Percentiles rank a stretch among this genome's conserved stretches.
Conservation (phyloP, 2,797 vertebrate genomes). For the Melanotaenia trifasciata region DNA sequence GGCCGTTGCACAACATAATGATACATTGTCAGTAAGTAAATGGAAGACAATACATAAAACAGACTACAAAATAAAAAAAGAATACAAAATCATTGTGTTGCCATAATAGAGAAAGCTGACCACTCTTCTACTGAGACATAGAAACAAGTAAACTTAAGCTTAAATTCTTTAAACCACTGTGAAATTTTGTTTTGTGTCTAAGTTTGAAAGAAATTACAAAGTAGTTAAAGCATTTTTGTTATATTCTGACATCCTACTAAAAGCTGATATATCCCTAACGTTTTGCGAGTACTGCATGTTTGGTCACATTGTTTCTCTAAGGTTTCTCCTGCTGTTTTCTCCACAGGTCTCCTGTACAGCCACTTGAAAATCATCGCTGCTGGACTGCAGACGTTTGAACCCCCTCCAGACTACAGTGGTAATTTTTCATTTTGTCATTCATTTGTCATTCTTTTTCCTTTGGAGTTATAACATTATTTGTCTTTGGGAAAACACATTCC, state of each 20-base stretch:
- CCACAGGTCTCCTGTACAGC: constrained; percentile 67
- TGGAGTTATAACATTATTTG: not conserved
- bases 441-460: not conserved
- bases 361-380: constrained; percentile 77
- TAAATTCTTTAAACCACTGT: not conserved
- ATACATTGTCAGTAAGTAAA: too few species aligned
- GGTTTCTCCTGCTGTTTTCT: constrained; percentile 1
- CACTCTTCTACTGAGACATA: not conserved
- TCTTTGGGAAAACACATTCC: too few species aligned
- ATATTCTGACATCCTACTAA: too few species aligned
- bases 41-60: not conserved
- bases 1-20: too few species aligned
- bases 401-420: constrained; percentile 90
- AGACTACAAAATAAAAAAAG: not conserved
- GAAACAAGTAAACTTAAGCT: not conserved
- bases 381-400: constrained; percentile 83
- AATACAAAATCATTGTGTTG: not conserved
- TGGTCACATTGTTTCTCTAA: too few species aligned
- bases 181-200: not conserved
- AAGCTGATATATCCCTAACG: too few species aligned
- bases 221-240: not conserved
- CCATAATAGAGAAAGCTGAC: not conserved
- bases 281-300: not conserved
- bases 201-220: not conserved
- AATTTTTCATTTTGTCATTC: constrained; percentile 37